phyloP scores from a whole-genome alignment of 2,113 vertebrate genomes.

The Elephas maximus region DNA sequence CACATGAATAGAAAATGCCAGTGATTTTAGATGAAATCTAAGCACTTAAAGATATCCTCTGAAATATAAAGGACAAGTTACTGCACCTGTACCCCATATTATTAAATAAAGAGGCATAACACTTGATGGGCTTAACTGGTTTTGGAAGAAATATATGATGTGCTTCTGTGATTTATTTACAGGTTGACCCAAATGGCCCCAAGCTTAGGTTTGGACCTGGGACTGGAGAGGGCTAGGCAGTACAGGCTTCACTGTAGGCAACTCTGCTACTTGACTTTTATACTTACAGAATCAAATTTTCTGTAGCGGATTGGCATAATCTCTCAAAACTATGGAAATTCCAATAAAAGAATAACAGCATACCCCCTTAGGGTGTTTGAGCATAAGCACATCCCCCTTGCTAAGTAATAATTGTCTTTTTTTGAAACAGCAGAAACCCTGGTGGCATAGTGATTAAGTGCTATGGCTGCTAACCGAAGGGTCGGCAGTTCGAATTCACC shows the following conservation, averaged over 20 bases:
- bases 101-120: neutral
- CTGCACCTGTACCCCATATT: neutral
- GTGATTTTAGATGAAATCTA: conserved; percentile 1
- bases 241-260: neutral
- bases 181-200: neutral
- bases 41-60: neutral
- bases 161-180: neutral
- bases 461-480: too few relatives aligned
- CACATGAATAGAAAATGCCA: neutral
- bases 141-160: neutral
- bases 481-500: too few relatives aligned
- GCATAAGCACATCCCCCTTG: neutral
- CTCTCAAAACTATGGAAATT: conserved; percentile 4
- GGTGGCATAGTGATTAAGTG: too few relatives aligned
- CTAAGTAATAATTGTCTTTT: conserved; percentile 4
- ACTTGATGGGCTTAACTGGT: neutral
- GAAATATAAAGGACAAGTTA: neutral
- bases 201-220: neutral
- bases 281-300: neutral
- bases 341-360: neutral
- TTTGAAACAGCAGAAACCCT: too few relatives aligned
- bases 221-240: neutral
- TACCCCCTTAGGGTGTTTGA: neutral
- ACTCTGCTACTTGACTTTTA: neutral
- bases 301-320: neutral